Evolutionary conservation across 2,113 vertebrate genomes (phyloP).

Genomic region (Struthio camelus): DNA sequence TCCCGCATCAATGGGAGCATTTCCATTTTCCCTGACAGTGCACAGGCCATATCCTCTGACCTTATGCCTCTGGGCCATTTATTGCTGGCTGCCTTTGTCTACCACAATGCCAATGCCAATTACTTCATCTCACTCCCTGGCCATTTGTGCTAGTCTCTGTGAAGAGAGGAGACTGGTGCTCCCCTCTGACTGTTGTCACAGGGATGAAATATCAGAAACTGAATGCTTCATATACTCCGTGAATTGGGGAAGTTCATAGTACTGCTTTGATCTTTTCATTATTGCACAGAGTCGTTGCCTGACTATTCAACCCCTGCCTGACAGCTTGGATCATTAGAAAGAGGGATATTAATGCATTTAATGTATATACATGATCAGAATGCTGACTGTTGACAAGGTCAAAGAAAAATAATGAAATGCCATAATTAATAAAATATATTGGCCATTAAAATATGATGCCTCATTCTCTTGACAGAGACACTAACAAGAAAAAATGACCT

Average conservation of each 20-base stretch:
- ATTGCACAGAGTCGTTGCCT: not conserved
- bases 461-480: conserved; percentile 37
- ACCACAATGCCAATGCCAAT: not conserved
- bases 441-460: conserved; percentile 41
- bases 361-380: not conserved
- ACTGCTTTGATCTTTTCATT: conserved; percentile 37
- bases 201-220: not conserved
- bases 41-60: not conserved
- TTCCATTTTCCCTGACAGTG: not conserved
- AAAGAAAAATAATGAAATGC: conserved; percentile 55
- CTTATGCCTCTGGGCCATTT: not conserved
- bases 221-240: not conserved
- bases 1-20: not conserved
- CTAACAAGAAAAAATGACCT: conserved; percentile 62
- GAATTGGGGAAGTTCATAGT: not conserved
- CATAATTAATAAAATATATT: conserved; percentile 64
- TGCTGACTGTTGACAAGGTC: conserved; percentile 54
- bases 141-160: not conserved
- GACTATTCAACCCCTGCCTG: not conserved
- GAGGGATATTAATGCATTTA: conserved; percentile 27
- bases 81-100: not conserved
- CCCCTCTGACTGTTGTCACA: not conserved
- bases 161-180: not conserved
- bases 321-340: conserved; percentile 4
- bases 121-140: not conserved